Conservation (phyloP, 2,113 vertebrate species). For the Callocephalon fimbriatum region DNA sequence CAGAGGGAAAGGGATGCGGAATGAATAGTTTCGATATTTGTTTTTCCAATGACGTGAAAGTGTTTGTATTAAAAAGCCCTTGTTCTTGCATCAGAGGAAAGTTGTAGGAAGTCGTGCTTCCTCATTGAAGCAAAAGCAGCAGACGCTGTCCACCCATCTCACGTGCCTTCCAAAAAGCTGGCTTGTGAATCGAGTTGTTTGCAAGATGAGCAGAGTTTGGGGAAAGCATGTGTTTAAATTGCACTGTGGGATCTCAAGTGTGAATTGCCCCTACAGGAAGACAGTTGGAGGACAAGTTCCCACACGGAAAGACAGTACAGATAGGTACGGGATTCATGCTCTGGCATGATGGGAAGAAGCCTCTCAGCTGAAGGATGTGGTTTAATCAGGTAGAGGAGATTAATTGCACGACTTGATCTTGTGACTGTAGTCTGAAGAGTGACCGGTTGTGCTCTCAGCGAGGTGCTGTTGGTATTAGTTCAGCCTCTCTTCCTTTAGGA, state of each 20-base stretch:
- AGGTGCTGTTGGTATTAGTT: background rate
- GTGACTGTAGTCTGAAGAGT: background rate
- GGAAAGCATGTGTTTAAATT: background rate
- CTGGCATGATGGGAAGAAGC: background rate
- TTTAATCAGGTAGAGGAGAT: background rate
- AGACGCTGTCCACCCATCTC: background rate
- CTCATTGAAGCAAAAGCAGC: background rate
- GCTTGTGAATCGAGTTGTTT: background rate
- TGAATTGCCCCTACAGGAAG: background rate
- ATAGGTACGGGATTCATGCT: background rate
- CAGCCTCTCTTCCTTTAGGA: background rate
- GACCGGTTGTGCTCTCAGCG: background rate
- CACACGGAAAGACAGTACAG: no score
- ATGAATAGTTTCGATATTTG: background rate
- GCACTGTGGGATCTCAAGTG: background rate
- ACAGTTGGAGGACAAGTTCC: background rate
- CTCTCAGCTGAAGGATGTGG: background rate
- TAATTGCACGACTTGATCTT: background rate
- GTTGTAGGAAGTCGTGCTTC: background rate
- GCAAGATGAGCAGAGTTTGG: background rate
- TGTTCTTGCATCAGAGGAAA: background rate
- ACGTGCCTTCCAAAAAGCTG: fast-evolving
- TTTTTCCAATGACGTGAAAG: background rate
- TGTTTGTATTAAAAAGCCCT: background rate
- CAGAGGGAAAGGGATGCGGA: background rate